A percentile compares a stretch with the other conserved stretches of the same genome.
Conservation (phyloP, 1,140 invertebrate genomes). For the Pemphigus obesinymphae region DNA sequence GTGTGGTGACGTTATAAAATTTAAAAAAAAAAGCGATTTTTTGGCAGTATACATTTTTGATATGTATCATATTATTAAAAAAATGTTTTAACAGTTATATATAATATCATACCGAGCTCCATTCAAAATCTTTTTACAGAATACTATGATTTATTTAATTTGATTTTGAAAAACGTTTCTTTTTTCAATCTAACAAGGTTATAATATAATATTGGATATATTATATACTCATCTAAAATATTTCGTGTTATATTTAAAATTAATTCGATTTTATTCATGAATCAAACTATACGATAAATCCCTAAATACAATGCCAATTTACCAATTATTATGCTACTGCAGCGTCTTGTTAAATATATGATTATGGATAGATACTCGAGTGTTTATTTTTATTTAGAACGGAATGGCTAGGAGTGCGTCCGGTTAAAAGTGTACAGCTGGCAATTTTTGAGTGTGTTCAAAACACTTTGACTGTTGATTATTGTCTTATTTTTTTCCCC, state of each 20-base stretch:
- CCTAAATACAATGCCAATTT: not conserved
- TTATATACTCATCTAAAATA: not conserved
- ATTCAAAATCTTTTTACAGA: too few relatives aligned
- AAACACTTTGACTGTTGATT: conserved; percentile 17
- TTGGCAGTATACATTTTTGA: too few relatives aligned
- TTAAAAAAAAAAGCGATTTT: too few relatives aligned
- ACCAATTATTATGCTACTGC: conserved; percentile 6
- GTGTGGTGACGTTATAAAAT: too few relatives aligned
- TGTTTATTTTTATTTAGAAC: not conserved
- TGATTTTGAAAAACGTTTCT: too few relatives aligned
- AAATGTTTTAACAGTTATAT: too few relatives aligned
- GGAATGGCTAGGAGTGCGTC: not conserved
- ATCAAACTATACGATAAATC: not conserved
- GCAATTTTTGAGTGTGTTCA: conserved; percentile 15
- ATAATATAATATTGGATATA: not conserved
- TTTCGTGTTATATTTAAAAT: too few relatives aligned
- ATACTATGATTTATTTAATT: too few relatives aligned
- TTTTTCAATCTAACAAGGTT: not conserved
- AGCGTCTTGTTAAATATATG: not conserved
- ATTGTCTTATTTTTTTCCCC: not conserved
- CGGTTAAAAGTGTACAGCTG: conserved; percentile 5
- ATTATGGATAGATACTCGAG: not conserved
- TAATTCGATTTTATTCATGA: not conserved
- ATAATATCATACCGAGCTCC: too few relatives aligned
- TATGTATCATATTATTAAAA: too few relatives aligned